These are phyloP conservation scores for Paratilapia polleni DNA, from an alignment of 2,113 vertebrate genomes.

Conservation along the genomic window DNA sequence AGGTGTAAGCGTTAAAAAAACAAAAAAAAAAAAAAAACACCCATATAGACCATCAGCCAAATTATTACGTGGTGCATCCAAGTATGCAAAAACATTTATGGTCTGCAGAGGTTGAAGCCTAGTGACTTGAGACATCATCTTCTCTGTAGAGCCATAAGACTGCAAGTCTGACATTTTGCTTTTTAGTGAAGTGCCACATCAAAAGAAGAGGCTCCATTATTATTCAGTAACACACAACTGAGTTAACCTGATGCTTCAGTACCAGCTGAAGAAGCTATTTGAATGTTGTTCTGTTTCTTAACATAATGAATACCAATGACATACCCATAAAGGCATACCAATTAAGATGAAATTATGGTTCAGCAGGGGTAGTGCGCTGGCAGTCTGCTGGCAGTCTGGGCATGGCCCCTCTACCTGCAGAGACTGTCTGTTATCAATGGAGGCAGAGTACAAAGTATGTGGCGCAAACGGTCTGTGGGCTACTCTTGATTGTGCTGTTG, in stretches of 20 bases:
- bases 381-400: too few species aligned
- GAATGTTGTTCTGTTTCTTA: neutral
- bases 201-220: neutral
- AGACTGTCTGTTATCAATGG: too few species aligned
- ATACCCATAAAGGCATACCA: neutral
- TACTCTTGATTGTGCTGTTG: too few species aligned
- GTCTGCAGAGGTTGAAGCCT: neutral
- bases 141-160: neutral
- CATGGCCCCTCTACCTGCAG: too few species aligned
- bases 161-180: neutral
- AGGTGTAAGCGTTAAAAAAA: neutral
- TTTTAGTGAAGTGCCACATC: neutral
- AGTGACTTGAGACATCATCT: neutral
- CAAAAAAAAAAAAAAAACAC: neutral
- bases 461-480: too few species aligned
- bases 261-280: neutral
- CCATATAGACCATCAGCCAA: neutral
- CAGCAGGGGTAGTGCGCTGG: too few species aligned
- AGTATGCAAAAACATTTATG: neutral
- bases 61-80: neutral
- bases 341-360: too few species aligned
- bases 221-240: neutral
- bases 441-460: too few species aligned
- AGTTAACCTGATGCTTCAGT: neutral
- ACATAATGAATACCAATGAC: neutral